Evolutionary conservation across 2,797 vertebrate species (phyloP), one percentile per base, ranked within the genome.

Genomic region (Okamejei kenojei): DNA sequence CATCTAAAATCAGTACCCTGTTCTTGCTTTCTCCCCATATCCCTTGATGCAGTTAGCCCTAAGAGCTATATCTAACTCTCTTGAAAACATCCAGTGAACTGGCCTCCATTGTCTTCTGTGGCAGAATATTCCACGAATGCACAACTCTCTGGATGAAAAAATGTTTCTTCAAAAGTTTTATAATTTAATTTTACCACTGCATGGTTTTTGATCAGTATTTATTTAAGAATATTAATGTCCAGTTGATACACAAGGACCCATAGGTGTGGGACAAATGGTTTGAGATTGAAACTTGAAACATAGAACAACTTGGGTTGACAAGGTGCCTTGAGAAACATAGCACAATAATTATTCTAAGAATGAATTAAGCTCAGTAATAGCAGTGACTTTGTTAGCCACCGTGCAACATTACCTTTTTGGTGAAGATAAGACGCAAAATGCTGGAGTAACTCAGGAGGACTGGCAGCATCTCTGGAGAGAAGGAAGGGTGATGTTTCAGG

Each of bases 381-480:
- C 94, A 94, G 94, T 68, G 92, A 45, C 38, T 94, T 95, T 94
- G 93, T 94, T 29, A 29, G 95, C 94, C 94, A 94, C 95, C 95
- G 95, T 94, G 93, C 94, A 93, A 94, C 95, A 95, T 93, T 95
- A 94, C 94, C 95, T 95, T 95, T 96, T 95, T 95, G 94, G 94
- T 96, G 45, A 45, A 45, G 45, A 45, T 3, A 45, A 45, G 45
- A 54, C 45, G 7, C 45, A 54, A 6, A 54, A 54, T 54, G 45
- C 45, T 54, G 45, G 45, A 54, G 45, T 54, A 54, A 6, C 45
- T 54, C 45, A 54, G 7, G 0, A 5, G 45, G 45, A 54, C 45
- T 54, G 45, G 45, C 45, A 54, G 45, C 45, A 54, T 54, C 45
- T 54, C 45, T 54, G 45, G 45, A 54, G 45, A 7, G 45, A 54